phyloP scores from a whole-genome alignment of 2,113 vertebrate genomes.

The Leiothrix lutea region DNA sequence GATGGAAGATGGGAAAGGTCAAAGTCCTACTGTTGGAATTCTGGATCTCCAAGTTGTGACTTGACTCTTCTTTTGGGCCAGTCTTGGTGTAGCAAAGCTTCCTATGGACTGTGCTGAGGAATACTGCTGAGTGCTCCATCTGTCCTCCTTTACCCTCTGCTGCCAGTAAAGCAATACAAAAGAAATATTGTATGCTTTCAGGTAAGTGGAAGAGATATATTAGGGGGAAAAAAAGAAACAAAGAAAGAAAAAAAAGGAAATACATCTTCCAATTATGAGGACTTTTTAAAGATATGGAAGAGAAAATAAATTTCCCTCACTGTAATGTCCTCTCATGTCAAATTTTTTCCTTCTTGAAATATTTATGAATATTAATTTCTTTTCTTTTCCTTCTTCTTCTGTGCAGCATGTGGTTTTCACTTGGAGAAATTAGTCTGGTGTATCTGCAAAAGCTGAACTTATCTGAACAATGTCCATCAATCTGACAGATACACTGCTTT shows the following conservation, averaged over 20 bases:
- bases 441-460: neutral
- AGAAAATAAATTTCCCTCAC: neutral
- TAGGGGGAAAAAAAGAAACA: fast-evolving
- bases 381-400: neutral
- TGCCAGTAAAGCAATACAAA: neutral
- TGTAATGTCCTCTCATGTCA: neutral
- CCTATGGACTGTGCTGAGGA: neutral
- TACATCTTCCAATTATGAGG: neutral
- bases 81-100: neutral
- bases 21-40: neutral
- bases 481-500: neutral
- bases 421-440: neutral
- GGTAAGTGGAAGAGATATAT: neutral
- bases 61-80: neutral
- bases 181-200: neutral
- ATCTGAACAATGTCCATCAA: neutral
- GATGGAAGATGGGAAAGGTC: neutral
- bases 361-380: neutral
- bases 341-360: neutral
- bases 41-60: neutral
- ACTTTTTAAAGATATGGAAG: neutral
- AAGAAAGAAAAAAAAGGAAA: neutral
- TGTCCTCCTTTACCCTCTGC: neutral
- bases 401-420: neutral
- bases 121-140: neutral